Evolutionary conservation across 2,797 vertebrate species (phyloP).

Genomic region (Pseudomugil tenellus): DNA sequence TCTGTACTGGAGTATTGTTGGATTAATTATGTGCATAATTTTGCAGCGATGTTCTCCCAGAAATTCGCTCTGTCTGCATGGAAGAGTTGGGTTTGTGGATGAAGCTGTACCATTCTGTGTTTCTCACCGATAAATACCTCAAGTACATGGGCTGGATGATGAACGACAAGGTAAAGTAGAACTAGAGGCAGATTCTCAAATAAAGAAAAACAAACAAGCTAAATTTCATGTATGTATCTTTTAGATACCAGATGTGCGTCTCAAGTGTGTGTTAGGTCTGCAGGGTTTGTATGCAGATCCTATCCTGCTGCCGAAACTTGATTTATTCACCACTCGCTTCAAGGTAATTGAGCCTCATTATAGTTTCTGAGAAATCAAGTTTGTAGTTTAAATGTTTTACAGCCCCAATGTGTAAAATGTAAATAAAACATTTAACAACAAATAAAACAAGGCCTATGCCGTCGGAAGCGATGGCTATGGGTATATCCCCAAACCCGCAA

Average conservation of each 20-base stretch:
- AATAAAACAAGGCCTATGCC: too few species aligned
- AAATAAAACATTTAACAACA: too few species aligned
- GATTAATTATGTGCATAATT: not conserved
- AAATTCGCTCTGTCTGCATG: constrained; percentile 90
- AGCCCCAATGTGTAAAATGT: not conserved
- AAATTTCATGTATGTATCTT: not conserved
- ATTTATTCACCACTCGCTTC: constrained; percentile 91
- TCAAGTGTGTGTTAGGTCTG: constrained; percentile 89
- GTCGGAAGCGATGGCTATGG: too few species aligned
- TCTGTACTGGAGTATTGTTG: not conserved
- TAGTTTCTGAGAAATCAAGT: not conserved
- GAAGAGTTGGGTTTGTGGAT: constrained; percentile 91
- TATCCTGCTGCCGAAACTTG: constrained; percentile 85
- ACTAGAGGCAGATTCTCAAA: not conserved
- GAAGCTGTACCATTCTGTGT: constrained; percentile 85
- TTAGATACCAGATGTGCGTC: constrained; percentile 89
- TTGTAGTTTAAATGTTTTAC: not conserved
- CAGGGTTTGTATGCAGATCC: constrained; percentile 87
- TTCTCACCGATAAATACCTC: constrained; percentile 91
- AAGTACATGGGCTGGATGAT: constrained; percentile 96
- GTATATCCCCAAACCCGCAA: too few species aligned
- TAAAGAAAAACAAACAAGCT: not conserved
- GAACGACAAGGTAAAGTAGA: constrained; percentile 87
- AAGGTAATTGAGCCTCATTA: constrained; percentile 81
- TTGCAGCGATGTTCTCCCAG: constrained; percentile 88